phyloP scores from a whole-genome alignment of 2,113 vertebrate species.

The Callospermophilus lateralis region DNA sequence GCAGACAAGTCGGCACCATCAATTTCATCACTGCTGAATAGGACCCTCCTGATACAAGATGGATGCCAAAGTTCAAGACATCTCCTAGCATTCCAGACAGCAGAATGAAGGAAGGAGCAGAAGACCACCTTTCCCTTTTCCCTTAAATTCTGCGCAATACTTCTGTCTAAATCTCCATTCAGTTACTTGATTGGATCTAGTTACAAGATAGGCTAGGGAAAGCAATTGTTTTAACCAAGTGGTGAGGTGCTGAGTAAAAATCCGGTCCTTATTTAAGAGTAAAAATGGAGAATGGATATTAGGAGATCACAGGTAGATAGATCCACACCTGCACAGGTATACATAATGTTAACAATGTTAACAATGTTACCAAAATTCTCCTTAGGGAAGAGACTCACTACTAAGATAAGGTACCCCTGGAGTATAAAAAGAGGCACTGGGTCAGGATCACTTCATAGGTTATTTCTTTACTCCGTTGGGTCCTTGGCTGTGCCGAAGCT shows the following conservation, averaged over 20 bases:
- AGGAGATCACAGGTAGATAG: not conserved
- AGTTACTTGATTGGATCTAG: not conserved
- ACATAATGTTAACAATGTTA: not conserved
- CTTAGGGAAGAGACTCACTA: not conserved
- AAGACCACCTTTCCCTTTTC: not conserved
- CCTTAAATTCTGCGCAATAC: not conserved
- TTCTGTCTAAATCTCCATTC: not conserved
- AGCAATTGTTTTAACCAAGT: not conserved
- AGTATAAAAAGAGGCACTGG: not conserved
- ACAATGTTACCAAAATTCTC: not conserved
- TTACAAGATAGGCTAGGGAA: not conserved
- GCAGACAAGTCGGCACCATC: not conserved
- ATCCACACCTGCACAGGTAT: not conserved
- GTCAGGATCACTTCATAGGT: not conserved
- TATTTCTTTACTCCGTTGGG: too few relatives aligned
- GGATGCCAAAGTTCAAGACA: not conserved
- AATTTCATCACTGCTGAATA: not conserved
- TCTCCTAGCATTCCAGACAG: not conserved
- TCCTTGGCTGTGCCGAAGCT: too few relatives aligned
- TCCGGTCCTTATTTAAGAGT: not conserved
- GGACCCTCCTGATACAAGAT: not conserved
- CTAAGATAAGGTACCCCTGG: too few relatives aligned
- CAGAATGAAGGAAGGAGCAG: not conserved
- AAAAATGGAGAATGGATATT: not conserved
- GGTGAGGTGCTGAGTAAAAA: not conserved